Evolutionary conservation across 1,140 invertebrate species (phyloP), one percentile per base, ranked within the genome.

Genomic region (Magallana ariakensis): DNA sequence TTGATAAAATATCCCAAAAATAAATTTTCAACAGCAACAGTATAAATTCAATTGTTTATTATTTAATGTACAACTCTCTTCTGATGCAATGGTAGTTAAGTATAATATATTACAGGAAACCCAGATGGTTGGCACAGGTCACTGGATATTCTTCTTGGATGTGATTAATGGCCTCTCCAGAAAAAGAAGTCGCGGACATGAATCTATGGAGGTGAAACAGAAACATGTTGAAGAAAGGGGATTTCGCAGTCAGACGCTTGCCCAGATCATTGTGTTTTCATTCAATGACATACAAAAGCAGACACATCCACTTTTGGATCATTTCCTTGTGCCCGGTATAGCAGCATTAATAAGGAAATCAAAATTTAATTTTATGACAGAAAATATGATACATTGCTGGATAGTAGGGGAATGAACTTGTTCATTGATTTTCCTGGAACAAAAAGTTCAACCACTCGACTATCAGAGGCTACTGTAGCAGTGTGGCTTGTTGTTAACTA

Each of bases 321-420:
- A 83, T 19, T 83, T 83, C 26, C 55, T 83, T 83, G 22, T 83
- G 57, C 82, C 82, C 11, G 22, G 54, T 60, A 33, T 83, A n/a
- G 82, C n/a, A 60, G 56, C 56, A 83, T 58, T n/a, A 46, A 15
- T 13, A 83, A 56, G 13, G 56, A 83, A 26, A 16, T 83, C 15
- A 57, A 57, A 15, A 57, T 83, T 60, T 58, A 60, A 13, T 83
- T 83, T 83, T 83, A 83, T 58, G 82, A 83, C 82, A 10, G 54
- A 19, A 58, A 83, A 13, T 15, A 83, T 83, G 82, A 83, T 46
- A 46, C 33, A 46, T 46, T 46, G 33, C 33, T 46, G 3, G 33
- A 46, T 46, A 46, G 33, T 46, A 46, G 33, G 5, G 33, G 33
- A 46, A 46, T 46, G 33, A 4, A 46, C 33, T 46, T 46, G 33